Evolutionary conservation across 2,113 vertebrate genomes (phyloP), one percentile per base, ranked within the genome.

Genomic region (Mellivora capensis): DNA sequence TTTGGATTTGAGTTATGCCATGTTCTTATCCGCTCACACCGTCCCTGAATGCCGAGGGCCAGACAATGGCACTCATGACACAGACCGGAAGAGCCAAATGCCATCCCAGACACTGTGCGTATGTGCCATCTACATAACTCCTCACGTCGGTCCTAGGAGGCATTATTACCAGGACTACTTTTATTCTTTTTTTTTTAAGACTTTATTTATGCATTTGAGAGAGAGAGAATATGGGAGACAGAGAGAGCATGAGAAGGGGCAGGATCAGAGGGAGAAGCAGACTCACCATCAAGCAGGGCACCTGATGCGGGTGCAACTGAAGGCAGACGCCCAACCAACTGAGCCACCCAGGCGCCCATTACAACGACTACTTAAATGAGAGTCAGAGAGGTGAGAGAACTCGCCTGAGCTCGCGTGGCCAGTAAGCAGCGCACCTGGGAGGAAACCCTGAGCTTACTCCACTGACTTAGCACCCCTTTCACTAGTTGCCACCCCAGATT

Each of bases 71-170:
- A 61, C 25, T 23, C 27, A n/a, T 0, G 31, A 84, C 1, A 59
- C 23, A 64, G 54, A 71, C 39, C 17, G 31, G 0, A 31, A 8
- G 18, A 4, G n/a, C 61, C 77, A 37, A n/a, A 13, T 21, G 12
- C 15, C 23, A 2, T 13, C 91, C 62, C 18, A 9, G 71, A 59
- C 10, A 7, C 52, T 7, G 34, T 7, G 37, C 4, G 7, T 1
- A 21, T 0, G 4, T 18, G 69, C 44, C 64, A n/a, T 18, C 67
- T 4, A 20, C 15, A 1, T 5, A 4, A 17, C 8, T 47, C n/a
- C 39, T 37, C 81, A 27, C 0, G 0, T 21, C 39, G 37, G 20
- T 42, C 23, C 90, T 27, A 2, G n/a, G 67, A 79, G 52, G 64
- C 20, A 2, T 64, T 9, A 31, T 72, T 29, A 27, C 72, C 29